Conservation (phyloP, 2,113 vertebrate species). For the Lepisosteus oculatus region DNA sequence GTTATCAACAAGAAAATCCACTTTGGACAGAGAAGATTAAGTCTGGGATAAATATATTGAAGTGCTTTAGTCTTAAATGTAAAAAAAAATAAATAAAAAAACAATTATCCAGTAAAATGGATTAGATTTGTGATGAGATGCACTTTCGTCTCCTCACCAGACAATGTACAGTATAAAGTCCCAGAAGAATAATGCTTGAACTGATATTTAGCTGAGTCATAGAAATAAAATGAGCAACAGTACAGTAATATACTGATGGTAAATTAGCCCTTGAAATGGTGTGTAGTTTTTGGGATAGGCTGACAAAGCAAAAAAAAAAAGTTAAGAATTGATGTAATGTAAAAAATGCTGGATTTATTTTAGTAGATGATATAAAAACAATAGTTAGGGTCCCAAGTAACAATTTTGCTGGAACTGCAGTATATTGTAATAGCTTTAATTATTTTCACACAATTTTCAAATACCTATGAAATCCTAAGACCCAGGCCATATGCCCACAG, state of each 20-base stretch:
- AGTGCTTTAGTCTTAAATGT: neutral
- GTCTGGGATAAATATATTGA: neutral
- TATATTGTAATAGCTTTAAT: too few species aligned
- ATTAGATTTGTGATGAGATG: constrained; percentile 9
- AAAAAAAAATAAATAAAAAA: neutral
- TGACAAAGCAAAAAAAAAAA: neutral
- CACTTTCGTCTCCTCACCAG: neutral
- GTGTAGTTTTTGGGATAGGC: neutral
- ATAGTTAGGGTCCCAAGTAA: too few species aligned
- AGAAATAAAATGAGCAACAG: neutral
- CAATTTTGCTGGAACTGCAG: too few species aligned
- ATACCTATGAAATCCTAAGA: too few species aligned
- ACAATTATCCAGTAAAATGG: neutral
- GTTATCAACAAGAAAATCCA: neutral
- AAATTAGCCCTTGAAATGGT: neutral
- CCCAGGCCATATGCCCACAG: too few species aligned
- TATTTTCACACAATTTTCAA: too few species aligned
- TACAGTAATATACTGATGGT: neutral
- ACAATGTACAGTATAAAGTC: neutral
- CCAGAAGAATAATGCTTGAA: neutral
- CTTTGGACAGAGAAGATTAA: constrained; percentile 5
- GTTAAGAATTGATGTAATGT: too few species aligned
- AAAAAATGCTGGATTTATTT: too few species aligned
- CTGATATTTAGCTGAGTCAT: neutral
- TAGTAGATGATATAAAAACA: too few species aligned